These are phyloP conservation scores for Bombus ignitus DNA, from an alignment of 1,140 invertebrate species.

Conservation along the genomic window DNA sequence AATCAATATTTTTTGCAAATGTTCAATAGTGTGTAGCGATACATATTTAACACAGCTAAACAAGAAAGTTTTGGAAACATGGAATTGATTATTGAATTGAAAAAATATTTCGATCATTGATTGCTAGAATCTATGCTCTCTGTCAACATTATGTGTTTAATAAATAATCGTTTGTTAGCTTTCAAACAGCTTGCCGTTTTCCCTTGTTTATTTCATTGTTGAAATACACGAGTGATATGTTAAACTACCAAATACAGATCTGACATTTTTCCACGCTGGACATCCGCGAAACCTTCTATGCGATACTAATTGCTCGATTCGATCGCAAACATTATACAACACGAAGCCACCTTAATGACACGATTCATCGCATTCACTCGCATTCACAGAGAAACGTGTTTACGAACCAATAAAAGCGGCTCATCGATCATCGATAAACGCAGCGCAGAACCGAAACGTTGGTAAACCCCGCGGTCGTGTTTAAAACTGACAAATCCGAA, in stretches of 20 bases:
- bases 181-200: too few species aligned
- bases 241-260: neutral
- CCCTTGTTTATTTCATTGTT: too few species aligned
- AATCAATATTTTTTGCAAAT: neutral
- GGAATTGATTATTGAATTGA: too few species aligned
- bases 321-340: neutral
- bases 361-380: neutral
- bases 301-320: neutral
- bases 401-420: neutral
- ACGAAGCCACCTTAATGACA: neutral
- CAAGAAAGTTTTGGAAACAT: too few species aligned
- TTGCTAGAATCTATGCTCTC: too few species aligned
- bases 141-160: too few species aligned
- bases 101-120: neutral
- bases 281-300: neutral
- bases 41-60: too few species aligned
- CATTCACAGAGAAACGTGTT: neutral
- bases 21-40: too few species aligned
- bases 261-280: neutral
- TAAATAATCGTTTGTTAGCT: too few species aligned
- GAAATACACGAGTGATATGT: too few species aligned
- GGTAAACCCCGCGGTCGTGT: neutral
- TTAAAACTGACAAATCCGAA: neutral
- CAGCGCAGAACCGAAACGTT: neutral
- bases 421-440: conserved; percentile 9